phyloP scores from a whole-genome alignment of 2,888 invertebrate species.

The Pardosa pseudoannulata region DNA sequence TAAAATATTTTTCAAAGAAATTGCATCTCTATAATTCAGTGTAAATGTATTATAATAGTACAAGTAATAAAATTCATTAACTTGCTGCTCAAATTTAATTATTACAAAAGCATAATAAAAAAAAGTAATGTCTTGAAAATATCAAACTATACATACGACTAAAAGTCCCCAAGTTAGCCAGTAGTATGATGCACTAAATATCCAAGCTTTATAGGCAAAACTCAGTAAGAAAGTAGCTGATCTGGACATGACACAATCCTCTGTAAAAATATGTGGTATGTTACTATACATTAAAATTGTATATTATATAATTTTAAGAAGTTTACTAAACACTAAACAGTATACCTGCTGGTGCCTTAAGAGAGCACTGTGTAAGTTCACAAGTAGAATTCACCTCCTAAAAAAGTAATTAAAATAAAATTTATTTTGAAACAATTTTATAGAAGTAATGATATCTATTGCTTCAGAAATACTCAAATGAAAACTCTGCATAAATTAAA shows the following conservation, averaged over 20 bases:
- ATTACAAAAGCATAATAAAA: too few species aligned
- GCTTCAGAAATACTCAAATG: too few species aligned
- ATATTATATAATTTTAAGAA: slow-evolving; percentile 10
- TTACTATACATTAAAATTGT: background rate
- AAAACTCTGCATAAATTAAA: too few species aligned
- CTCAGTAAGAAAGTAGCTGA: slow-evolving; percentile 77
- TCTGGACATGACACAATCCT: slow-evolving; percentile 78
- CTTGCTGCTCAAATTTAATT: too few species aligned
- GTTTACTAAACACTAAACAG: background rate
- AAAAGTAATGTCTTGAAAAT: too few species aligned
- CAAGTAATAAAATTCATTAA: too few species aligned
- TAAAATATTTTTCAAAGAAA: too few species aligned
- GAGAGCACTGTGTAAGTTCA: slow-evolving; percentile 31
- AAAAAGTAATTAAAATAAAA: too few species aligned
- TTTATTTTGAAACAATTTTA: too few species aligned
- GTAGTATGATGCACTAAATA: slow-evolving; percentile 79
- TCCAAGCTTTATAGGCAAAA: slow-evolving; percentile 79
- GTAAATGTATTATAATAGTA: too few species aligned
- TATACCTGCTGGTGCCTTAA: slow-evolving; percentile 68
- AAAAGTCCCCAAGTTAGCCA: slow-evolving; percentile 78
- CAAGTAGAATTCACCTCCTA: slow-evolving; percentile 36
- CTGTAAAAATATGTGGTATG: slow-evolving; percentile 74
- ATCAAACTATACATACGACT: slow-evolving; percentile 74
- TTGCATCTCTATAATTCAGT: too few species aligned
- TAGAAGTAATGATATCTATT: too few species aligned